A percentile compares a stretch with the other conserved stretches of the same genome.
These are phyloP conservation scores for Pipistrellus nathusii DNA, from an alignment of 2,797 vertebrate species.

Conservation along the genomic window DNA sequence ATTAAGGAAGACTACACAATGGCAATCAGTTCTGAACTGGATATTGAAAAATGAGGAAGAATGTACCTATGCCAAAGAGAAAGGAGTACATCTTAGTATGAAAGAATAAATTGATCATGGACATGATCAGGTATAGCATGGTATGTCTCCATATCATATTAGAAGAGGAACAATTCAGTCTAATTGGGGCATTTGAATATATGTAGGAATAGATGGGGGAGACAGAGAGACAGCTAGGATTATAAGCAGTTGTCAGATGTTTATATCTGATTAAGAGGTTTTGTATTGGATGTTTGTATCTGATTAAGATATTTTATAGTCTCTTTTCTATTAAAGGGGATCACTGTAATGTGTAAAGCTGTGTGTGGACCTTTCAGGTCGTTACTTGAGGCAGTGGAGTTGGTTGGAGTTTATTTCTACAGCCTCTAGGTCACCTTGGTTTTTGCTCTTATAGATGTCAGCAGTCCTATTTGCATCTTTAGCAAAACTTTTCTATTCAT, in stretches of 20 bases:
- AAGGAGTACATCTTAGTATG: neutral
- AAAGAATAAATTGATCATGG: neutral
- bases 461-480: slow-evolving; percentile 29
- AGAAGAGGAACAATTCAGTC: neutral
- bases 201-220: neutral
- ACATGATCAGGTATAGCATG: neutral
- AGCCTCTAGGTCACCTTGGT: slow-evolving; percentile 4
- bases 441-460: neutral
- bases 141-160: neutral
- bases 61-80: neutral
- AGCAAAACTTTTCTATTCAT: neutral
- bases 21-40: neutral
- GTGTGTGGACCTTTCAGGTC: neutral
- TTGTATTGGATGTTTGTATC: neutral
- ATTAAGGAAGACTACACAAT: neutral
- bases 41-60: neutral
- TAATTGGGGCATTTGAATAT: neutral
- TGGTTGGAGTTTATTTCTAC: neutral
- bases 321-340: neutral
- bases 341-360: neutral
- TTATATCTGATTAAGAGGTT: neutral
- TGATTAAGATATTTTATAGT: neutral
- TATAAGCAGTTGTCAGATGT: neutral
- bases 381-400: neutral
- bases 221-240: neutral